phyloP scores from a whole-genome alignment of 2,113 vertebrate genomes.

The Zosterops japonicus region DNA sequence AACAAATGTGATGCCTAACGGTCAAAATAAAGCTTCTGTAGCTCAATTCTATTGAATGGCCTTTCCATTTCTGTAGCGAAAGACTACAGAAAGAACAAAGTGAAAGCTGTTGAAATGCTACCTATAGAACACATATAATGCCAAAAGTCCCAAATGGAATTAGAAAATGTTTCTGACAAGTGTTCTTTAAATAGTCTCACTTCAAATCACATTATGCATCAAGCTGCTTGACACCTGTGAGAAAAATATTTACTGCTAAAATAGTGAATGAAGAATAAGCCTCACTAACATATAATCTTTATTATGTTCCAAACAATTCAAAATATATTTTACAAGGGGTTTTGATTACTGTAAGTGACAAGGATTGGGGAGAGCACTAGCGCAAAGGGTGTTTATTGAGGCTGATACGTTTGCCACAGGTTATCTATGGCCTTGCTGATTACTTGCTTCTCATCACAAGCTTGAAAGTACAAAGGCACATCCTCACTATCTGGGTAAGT shows the following conservation, averaged over 20 bases:
- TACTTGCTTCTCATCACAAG: background rate
- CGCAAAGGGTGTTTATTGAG: background rate
- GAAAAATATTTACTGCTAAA: conserved; percentile 19
- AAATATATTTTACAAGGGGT: background rate
- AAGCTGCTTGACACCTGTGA: background rate
- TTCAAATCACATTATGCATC: background rate
- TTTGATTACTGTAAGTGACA: background rate
- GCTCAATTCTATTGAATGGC: background rate
- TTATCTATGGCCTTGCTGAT: background rate
- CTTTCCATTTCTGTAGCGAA: background rate
- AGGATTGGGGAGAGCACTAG: background rate
- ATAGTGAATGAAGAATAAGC: background rate
- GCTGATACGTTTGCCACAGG: background rate
- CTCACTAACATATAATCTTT: background rate
- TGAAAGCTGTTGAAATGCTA: background rate
- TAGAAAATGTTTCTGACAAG: background rate
- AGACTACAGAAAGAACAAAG: background rate
- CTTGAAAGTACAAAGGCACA: background rate
- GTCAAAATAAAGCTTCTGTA: background rate
- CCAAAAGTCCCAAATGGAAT: background rate
- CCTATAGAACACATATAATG: background rate
- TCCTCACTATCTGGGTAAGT: background rate
- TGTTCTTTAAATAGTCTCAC: conserved; percentile 19
- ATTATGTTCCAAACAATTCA: background rate
- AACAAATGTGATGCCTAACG: accelerated